A percentile compares a stretch with the other conserved stretches of the same genome.
Conservation (phyloP, 2,797 vertebrate genomes). For the Pipistrellus nathusii region DNA sequence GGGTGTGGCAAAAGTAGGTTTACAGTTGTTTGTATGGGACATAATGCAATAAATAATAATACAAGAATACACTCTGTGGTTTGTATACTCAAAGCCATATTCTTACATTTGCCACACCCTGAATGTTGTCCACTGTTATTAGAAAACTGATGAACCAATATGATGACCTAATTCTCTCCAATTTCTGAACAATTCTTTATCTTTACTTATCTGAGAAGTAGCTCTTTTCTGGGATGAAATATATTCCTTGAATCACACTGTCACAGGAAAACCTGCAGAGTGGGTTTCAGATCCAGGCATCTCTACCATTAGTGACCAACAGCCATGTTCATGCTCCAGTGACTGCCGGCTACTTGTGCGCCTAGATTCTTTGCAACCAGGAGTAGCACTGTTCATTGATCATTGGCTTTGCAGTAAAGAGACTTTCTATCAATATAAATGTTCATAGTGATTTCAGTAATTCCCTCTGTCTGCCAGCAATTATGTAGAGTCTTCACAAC, state of each 20-base stretch:
- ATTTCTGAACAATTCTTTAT: slow-evolving; percentile 16
- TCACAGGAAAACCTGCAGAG: not conserved
- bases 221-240: not conserved
- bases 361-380: not conserved
- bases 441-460: not conserved
- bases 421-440: not conserved
- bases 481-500: not conserved
- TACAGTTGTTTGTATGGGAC: not conserved
- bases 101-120: not conserved
- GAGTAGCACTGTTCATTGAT: not conserved
- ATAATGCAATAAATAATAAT: not conserved
- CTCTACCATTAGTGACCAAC: not conserved
- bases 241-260: not conserved
- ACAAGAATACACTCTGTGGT: not conserved
- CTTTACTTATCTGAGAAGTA: not conserved
- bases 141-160: not conserved
- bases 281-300: not conserved
- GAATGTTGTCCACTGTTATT: not conserved
- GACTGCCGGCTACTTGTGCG: not conserved
- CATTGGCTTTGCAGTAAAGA: not conserved
- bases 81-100: not conserved
- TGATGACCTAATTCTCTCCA: not conserved
- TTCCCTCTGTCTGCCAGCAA: not conserved
- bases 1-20: not conserved
- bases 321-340: not conserved